These are phyloP conservation scores for Hydrozoanthus tunicans DNA, from an alignment of 64 coral and sea anemone genomes.

Conservation along the genomic window DNA sequence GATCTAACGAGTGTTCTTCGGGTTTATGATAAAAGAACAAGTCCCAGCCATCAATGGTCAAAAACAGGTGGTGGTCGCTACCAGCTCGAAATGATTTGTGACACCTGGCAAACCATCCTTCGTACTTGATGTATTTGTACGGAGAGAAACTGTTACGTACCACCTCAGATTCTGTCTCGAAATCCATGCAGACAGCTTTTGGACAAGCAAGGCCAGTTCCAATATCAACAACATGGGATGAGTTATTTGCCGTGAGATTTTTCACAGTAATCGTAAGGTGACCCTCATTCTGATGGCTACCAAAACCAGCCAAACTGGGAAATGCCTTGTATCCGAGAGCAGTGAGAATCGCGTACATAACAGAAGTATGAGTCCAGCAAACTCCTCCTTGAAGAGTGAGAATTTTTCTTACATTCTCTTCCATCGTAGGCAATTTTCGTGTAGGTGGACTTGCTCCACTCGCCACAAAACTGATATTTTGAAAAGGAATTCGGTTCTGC, in stretches of 20 bases:
- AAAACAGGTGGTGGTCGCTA: too few relatives aligned
- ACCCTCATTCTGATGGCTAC: background rate
- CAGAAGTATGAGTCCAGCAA: background rate
- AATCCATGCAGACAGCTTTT: conserved; percentile 13
- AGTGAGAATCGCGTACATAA: background rate
- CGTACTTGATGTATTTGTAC: conserved; percentile 19
- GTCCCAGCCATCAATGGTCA: background rate
- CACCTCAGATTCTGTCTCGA: background rate
- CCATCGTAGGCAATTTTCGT: background rate
- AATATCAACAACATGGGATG: background rate
- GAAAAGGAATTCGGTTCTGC: conserved; percentile 7
- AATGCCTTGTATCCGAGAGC: background rate
- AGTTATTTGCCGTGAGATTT: background rate
- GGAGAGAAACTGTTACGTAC: background rate
- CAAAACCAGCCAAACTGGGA: background rate
- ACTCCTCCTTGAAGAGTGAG: background rate
- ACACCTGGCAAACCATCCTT: background rate
- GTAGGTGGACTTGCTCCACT: background rate
- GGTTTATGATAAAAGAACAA: background rate
- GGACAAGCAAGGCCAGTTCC: background rate
- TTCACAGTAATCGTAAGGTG: background rate
- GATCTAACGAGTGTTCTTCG: background rate
- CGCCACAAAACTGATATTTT: background rate
- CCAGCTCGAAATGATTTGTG: background rate
- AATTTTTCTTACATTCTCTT: background rate